Conservation (phyloP, 2,113 vertebrate genomes). For the Proteles cristata region DNA sequence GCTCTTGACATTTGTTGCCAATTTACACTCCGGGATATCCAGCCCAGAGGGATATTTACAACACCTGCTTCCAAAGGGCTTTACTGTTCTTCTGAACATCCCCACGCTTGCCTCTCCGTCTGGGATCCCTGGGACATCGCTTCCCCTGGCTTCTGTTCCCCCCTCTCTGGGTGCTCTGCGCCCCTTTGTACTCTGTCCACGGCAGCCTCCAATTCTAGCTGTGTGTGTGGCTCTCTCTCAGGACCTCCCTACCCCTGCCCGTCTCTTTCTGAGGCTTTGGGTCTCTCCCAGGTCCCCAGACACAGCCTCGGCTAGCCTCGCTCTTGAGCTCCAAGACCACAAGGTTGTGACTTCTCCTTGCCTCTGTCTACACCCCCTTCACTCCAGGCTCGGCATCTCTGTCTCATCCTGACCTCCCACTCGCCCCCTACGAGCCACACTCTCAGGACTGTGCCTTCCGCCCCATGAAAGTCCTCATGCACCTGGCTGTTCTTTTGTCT, state of each 20-base stretch:
- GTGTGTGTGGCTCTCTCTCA: background rate
- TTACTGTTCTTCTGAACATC: background rate
- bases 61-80: background rate
- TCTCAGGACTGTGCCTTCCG: background rate
- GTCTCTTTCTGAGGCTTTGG: background rate
- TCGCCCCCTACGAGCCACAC: background rate
- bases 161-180: background rate
- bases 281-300: rapidly evolving
- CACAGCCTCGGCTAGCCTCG: too few species aligned
- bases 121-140: background rate
- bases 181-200: background rate
- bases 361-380: background rate
- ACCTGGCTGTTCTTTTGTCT: background rate
- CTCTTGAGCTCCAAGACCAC: background rate
- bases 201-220: background rate
- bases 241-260: background rate
- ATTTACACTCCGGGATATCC: rapidly evolving
- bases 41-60: background rate
- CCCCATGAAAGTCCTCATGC: rapidly evolving
- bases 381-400: background rate
- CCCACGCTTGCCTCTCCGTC: background rate
- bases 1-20: background rate
- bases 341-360: background rate
- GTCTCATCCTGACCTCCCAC: background rate
- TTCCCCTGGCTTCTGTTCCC: background rate